Base-by-base conservation (phyloP, 2,888 invertebrate species). In the Caenorhabditis sp. region DNA sequence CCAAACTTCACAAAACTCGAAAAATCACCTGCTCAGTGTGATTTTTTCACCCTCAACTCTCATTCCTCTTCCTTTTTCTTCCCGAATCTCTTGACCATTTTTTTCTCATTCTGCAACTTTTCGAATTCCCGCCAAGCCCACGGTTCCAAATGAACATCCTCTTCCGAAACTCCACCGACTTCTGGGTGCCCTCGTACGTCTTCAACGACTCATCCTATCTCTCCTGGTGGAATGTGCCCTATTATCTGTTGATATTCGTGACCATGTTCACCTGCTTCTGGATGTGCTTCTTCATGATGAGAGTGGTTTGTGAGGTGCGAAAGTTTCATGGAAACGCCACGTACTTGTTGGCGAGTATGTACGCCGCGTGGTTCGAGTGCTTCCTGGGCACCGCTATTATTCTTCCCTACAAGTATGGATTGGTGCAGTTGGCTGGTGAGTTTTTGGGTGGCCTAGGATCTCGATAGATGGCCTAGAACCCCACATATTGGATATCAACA, bases 281-380 rank as follows among this genome's bases (percentile, higher is more conserved):
- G 63, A 54, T 74, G 14, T 63, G 61, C 14, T 61, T 74, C 28
- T 47, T 41, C 22, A 74, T 74, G 73, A 51, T 51, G 2, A 41
- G 41, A 4, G 49, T 79, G 5, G 24, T 80, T 0, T 68, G 66
- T 2, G 51, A 73, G 26, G 59, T 73, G 1, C 22, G 56, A 4
- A 80, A 80, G n/a, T 80, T 80, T 24, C 80, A 80, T 58, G 28
- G 35, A 28, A 80, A 80, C 49, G 66, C 72, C 5, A 73, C 56
- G 8, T 58, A 73, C 35, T n/a, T 80, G 16, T 44, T 80, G 19
- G 31, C 38, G 16, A 51, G 56, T 19, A 47, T 73, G 24, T 66
- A 41, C 19, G 49, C 26, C 3, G 47, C 51, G 3, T 80, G 80
- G 80, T 73, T 73, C 24, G 66, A 69, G 12, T 38, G 38, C 1